Evolutionary conservation across 2,113 vertebrate genomes (phyloP).

Genomic region (Scatophagus argus): DNA sequence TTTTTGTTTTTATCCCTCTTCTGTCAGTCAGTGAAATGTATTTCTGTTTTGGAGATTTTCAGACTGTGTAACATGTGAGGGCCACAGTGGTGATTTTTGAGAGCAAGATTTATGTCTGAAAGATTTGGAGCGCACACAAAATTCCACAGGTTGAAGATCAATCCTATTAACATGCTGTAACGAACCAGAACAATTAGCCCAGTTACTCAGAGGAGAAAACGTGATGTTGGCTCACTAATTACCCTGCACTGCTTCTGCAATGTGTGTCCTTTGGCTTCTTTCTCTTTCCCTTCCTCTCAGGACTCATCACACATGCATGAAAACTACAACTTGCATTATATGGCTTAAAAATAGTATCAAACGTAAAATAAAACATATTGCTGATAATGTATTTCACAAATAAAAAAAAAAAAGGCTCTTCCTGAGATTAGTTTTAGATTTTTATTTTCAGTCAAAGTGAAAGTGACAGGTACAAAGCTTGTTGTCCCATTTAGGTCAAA

Average conservation of each 20-base stretch:
- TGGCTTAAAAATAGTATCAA: background rate
- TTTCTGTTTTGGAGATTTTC: background rate
- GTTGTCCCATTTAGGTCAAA: slow-evolving; percentile 38
- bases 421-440: background rate
- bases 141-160: slow-evolving; percentile 60
- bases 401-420: background rate
- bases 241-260: slow-evolving; percentile 16
- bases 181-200: slow-evolving; percentile 68
- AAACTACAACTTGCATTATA: slow-evolving; percentile 9
- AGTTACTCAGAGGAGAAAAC: slow-evolving; percentile 65
- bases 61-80: background rate
- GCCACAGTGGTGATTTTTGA: background rate
- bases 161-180: slow-evolving; percentile 61
- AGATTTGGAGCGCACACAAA: slow-evolving; percentile 58
- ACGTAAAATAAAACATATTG: background rate
- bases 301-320: slow-evolving; percentile 4
- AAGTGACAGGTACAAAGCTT: slow-evolving; percentile 14
- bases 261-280: slow-evolving; percentile 35
- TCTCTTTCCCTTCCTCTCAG: slow-evolving; percentile 13
- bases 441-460: slow-evolving; percentile 18
- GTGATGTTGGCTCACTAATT: slow-evolving; percentile 66
- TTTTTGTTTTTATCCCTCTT: background rate
- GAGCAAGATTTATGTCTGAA: slow-evolving; percentile 5
- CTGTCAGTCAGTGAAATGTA: background rate
- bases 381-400: background rate